These are phyloP conservation scores for Paragorgia papillata DNA, from an alignment of 92 coral and sea anemone genomes.

Conservation along the genomic window DNA sequence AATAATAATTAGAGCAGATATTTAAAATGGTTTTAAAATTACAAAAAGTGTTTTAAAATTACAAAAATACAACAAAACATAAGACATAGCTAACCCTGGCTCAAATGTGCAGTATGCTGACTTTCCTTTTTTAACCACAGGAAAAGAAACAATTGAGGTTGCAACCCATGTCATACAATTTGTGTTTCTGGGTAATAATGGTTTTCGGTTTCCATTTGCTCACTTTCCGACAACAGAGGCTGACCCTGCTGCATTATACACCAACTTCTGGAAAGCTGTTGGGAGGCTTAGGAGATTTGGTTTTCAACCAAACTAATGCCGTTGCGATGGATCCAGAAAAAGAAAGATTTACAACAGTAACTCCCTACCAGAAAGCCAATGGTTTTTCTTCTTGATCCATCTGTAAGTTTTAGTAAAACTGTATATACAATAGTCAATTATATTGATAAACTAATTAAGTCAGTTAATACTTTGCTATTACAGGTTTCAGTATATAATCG, in stretches of 20 bases:
- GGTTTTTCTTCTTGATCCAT: slow-evolving; percentile 54
- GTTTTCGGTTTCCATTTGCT: slow-evolving; percentile 64
- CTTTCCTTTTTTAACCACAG: too few species aligned
- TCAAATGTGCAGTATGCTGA: too few species aligned
- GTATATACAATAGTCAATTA: not conserved
- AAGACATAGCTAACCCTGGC: too few species aligned
- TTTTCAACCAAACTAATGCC: slow-evolving; percentile 44
- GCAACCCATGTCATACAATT: slow-evolving; percentile 62
- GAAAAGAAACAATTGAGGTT: slow-evolving; percentile 43
- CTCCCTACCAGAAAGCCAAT: slow-evolving; percentile 46
- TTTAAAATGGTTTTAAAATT: too few species aligned
- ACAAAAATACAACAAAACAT: too few species aligned
- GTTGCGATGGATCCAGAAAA: slow-evolving; percentile 59
- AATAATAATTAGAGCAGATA: too few species aligned
- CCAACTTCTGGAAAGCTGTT: slow-evolving; percentile 58
- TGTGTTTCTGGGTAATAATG: slow-evolving; percentile 58
- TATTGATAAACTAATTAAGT: too few species aligned
- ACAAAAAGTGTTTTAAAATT: too few species aligned
- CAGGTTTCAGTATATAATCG: not conserved
- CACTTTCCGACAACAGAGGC: slow-evolving; percentile 63
- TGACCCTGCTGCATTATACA: slow-evolving; percentile 41
- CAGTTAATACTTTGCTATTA: too few species aligned
- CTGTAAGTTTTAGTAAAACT: not conserved
- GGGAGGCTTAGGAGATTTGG: slow-evolving; percentile 31
- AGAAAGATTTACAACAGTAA: slow-evolving; percentile 49